Evolutionary conservation across 92 coral and sea anemone species (phyloP).

Genomic region (Epizoanthus rinbou): DNA sequence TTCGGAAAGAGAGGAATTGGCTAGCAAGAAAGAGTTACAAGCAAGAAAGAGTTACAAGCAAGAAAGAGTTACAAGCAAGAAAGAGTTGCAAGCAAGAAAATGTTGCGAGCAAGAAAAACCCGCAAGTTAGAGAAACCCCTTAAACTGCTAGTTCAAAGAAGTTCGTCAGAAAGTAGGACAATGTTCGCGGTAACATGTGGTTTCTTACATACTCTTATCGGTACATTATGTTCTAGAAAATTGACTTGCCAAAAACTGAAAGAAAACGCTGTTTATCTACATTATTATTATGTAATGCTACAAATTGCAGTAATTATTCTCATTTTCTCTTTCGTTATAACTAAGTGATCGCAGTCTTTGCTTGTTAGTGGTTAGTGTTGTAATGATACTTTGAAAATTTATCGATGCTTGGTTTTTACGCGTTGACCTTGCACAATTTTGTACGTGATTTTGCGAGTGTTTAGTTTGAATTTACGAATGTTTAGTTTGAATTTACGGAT

Average conservation of each 20-base stretch:
- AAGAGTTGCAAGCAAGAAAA: neutral
- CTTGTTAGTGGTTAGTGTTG: neutral
- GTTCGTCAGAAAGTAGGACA: slow-evolving; percentile 9
- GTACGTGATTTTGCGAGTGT: slow-evolving; percentile 16
- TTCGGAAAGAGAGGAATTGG: neutral
- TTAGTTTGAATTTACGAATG: too few species aligned
- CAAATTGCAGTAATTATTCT: neutral
- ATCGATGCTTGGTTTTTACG: slow-evolving; percentile 15
- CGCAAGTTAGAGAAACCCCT: slow-evolving; percentile 12
- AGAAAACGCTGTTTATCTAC: slow-evolving; percentile 18
- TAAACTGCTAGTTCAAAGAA: slow-evolving; percentile 5
- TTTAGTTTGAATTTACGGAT: too few species aligned
- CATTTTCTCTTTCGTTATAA: too few species aligned
- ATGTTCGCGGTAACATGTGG: neutral
- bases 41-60: neutral
- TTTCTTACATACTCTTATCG: slow-evolving; percentile 1
- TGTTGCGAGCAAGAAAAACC: neutral
- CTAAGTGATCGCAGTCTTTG: too few species aligned
- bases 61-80: neutral
- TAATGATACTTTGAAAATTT: too few species aligned
- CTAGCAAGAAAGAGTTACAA: too few species aligned
- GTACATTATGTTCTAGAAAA: slow-evolving; percentile 1
- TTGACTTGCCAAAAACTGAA: slow-evolving; percentile 4
- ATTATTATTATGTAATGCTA: neutral
- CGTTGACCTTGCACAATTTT: slow-evolving; percentile 9